Base-by-base conservation (phyloP, 2,113 vertebrate genomes). In the Corythaixoides concolor region DNA sequence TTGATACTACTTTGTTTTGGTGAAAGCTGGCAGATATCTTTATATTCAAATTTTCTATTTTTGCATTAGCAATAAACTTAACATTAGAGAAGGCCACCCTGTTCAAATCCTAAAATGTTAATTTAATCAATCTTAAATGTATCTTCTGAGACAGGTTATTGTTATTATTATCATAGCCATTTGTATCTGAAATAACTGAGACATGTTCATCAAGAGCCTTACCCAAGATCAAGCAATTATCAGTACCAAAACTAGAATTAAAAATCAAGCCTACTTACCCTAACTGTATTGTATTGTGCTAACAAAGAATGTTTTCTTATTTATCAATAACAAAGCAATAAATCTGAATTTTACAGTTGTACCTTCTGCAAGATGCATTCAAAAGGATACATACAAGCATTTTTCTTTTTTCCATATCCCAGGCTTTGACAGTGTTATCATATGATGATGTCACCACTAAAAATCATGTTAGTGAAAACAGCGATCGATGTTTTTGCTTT, bases 331-430 rank as follows among this genome's bases (percentile, higher is more conserved):
- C 32, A 70, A 70, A 64, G 32, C 56, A 90, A 67, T 49, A 53
- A 47, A 88, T 13, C 30, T 43, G 37, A 87, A 58, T 60, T 73
- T 83, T 69, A 72, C 49, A 80, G n/a, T 6, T 45, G 27, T 39
- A 50, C 19, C 16, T 66, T 43, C 58, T 56, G 37, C 56, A 45
- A 74, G 30, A 84, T 23, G n/a, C 30, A 52, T 37, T 79, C n/a
- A 30, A 94, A 82, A 76, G 58, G 62, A 64, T 69, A 97, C 95
- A 43, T 97, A 98, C 98, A 95, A 99, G 96, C 47, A 96, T 91
- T 91, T 98, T 94, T 79, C 98, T 98, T 2, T 98, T 99, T 97
- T 98, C 98, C 26, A 98, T 70, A 91, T 98, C 98, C 98, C 98
- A 98, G 23, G 88, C 74, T 82, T 94, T 98, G 90, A 98, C 49